Percentiles rank a stretch among this genome's conserved stretches.
Evolutionary conservation across 2,888 invertebrate species (phyloP).

Genomic region (Rhingia rostrata): DNA sequence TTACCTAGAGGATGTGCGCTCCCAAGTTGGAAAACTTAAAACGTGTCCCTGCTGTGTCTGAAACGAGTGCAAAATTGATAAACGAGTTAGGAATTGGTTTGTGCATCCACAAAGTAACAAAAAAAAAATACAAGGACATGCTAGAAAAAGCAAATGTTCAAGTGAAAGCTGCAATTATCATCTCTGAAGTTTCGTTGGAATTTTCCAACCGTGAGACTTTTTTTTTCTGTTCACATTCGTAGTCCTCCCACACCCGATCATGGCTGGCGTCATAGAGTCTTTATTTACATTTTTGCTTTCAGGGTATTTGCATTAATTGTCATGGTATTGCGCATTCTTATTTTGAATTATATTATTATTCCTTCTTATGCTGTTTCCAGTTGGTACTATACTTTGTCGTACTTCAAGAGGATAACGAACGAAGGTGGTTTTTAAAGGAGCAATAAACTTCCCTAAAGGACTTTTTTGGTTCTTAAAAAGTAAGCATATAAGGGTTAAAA

Average conservation of each 20-base stretch:
- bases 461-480: background rate
- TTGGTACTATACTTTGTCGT: background rate
- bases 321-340: constrained; percentile 9
- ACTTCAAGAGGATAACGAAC: background rate
- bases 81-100: background rate
- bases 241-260: background rate
- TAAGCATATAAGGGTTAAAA: background rate
- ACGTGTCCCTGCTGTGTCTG: constrained; percentile 24
- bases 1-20: constrained; percentile 60
- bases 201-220: background rate
- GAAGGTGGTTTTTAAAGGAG: background rate
- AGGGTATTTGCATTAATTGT: constrained; percentile 59
- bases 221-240: background rate
- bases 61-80: constrained; percentile 26
- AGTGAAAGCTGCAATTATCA: background rate
- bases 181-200: background rate
- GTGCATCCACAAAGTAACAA: background rate
- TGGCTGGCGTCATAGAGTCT: background rate
- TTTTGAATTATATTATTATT: constrained; percentile 32
- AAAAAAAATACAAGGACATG: background rate
- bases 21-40: background rate
- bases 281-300: constrained; percentile 33
- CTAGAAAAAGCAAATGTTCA: background rate
- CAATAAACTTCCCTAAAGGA: background rate
- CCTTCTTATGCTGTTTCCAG: background rate